Conservation (phyloP, 2,113 vertebrate species). For the Heterocephalus glaber region DNA sequence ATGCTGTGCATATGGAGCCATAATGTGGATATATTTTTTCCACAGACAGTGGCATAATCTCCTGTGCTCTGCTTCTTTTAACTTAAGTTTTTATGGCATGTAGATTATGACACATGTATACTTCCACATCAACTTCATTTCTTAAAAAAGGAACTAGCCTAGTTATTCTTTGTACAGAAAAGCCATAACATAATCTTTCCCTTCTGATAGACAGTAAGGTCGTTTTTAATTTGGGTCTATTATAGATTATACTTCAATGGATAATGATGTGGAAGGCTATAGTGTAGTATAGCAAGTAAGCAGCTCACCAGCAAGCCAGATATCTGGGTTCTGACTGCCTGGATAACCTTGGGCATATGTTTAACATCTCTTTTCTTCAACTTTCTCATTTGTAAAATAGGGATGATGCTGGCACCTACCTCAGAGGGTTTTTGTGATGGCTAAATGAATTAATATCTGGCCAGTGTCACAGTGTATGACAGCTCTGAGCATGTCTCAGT, state of each 20-base stretch:
- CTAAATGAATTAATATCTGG: background rate
- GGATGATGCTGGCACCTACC: background rate
- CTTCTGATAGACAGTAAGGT: background rate
- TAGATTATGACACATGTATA: background rate
- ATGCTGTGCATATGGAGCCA: background rate
- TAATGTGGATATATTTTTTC: background rate
- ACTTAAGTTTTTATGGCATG: background rate
- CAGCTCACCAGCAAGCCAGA: background rate
- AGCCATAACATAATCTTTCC: background rate
- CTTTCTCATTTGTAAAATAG: background rate
- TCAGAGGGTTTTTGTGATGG: background rate
- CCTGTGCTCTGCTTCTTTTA: background rate
- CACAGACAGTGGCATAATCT: background rate
- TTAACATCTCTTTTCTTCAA: background rate
- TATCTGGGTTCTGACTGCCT: background rate
- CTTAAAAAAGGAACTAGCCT: background rate
- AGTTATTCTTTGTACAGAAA: background rate
- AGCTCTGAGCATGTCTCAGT: background rate
- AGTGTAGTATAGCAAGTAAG: background rate
- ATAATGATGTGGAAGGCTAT: no score
- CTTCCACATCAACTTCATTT: background rate
- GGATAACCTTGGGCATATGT: background rate
- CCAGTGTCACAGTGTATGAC: background rate
- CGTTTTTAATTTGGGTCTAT: background rate
- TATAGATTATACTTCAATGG: no score